Evolutionary conservation across 2,113 vertebrate species (phyloP), one percentile per base, ranked within the genome.

Genomic region (Neopipo cinnamomea): DNA sequence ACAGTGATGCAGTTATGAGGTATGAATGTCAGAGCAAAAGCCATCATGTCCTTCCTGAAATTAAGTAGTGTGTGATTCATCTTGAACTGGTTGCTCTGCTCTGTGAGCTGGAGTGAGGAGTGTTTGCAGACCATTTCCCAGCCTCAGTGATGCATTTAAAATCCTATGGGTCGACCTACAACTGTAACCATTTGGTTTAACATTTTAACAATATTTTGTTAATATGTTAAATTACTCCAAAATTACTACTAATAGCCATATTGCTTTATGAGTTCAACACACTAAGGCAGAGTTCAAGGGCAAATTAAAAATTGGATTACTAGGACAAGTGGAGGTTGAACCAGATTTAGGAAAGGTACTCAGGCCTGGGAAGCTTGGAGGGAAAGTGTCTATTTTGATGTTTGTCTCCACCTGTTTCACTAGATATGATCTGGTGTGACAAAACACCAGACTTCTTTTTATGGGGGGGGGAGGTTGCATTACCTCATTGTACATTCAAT

Each of bases 391-490:
- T 0, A 5, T 77, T 67, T 85, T 46, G 30, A 39, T 63, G 20
- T 73, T 88, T 77, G 19, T 88, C 41, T n/a, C 35, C 31, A 27
- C 22, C 56, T 62, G 13, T 75, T 75, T 75, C 33, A 15, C 25
- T 56, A 33, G 11, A 55, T 14, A 3, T 53, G 65, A 27, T 74
- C 37, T 11, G 58, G 14, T 21, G 30, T 47, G 53, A 63, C 37
- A 76, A 76, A 42, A 71, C 23, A 50, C 14, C 5, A 31, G 42
- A 31, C 42, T n/a, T 17, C 20, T 39, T 89, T 85, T 85, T 65
- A 4, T 1, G 18, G 6, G 15, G 4, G 15, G 4, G 13, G 6
- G 2, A 17, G 30, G 14, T n/a, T 50, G 52, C 8, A 3, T 72
- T 76, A 15, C 52, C 41, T 55, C 15, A 6, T 49, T 28, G 24